Evolutionary conservation across 2,797 vertebrate genomes (phyloP).

Genomic region (Spheniscus humboldti): DNA sequence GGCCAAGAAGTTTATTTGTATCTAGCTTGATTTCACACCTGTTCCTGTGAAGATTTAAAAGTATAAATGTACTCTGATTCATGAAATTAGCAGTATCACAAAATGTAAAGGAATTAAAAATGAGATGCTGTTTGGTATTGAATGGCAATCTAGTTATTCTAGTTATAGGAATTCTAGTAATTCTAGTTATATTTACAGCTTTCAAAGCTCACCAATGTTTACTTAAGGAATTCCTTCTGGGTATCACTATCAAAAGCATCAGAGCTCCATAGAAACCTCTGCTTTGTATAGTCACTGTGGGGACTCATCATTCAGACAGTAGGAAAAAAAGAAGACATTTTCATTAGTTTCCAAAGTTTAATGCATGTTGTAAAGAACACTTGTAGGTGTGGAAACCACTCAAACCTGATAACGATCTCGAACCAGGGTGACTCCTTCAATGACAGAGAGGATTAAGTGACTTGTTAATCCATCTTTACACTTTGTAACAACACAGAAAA

Average conservation of each 20-base stretch:
- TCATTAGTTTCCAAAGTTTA: not conserved
- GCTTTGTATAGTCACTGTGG: not conserved
- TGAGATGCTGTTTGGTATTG: not conserved
- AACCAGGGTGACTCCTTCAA: conserved; percentile 19
- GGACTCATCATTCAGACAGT: not conserved
- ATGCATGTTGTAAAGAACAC: not conserved
- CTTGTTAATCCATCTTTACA: not conserved
- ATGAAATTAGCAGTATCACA: not conserved
- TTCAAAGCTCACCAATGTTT: not conserved
- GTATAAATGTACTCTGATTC: not conserved
- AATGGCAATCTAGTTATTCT: not conserved
- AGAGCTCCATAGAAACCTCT: not conserved
- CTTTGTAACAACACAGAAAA: conserved; percentile 34
- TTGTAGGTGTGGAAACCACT: not conserved
- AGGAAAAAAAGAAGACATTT: not conserved
- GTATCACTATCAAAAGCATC: not conserved
- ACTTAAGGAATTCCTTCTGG: not conserved
- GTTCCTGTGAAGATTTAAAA: not conserved
- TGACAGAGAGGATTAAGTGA: not conserved
- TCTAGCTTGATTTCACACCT: not conserved
- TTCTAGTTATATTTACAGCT: not conserved
- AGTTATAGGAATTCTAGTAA: not conserved
- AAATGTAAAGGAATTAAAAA: not conserved
- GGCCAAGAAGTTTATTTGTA: not conserved
- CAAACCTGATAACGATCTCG: conserved; percentile 60